These are phyloP conservation scores for Pocillopora grandis DNA, from an alignment of 92 coral and sea anemone genomes.

Conservation along the genomic window DNA sequence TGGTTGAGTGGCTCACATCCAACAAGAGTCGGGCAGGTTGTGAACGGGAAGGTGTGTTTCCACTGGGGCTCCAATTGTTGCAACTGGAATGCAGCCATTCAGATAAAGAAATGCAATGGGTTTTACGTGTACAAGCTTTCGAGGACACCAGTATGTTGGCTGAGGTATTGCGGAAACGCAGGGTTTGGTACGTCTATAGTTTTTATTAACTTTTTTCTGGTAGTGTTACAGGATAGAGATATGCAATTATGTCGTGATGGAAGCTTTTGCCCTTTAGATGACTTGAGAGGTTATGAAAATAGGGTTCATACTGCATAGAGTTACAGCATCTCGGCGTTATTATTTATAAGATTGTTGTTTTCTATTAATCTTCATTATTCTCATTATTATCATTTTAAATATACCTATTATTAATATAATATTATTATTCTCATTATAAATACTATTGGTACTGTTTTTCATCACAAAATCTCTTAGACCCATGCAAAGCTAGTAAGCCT, in stretches of 20 bases:
- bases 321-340: no score
- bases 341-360: no score
- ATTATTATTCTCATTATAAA: no score
- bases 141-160: constrained; percentile 30
- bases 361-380: no score
- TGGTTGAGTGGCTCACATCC: constrained; percentile 64
- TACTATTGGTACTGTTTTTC: not conserved
- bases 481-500: constrained; percentile 38
- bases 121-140: constrained; percentile 58
- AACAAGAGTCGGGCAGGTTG: constrained; percentile 41
- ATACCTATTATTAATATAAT: no score
- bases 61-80: constrained; percentile 53
- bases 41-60: constrained; percentile 54
- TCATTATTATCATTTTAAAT: no score
- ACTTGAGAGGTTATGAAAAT: no score
- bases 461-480: not conserved
- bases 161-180: constrained; percentile 30
- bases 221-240: no score
- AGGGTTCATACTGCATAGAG: no score
- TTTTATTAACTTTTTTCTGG: not conserved
- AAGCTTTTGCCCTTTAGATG: no score
- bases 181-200: constrained; percentile 1
- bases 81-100: constrained; percentile 46
- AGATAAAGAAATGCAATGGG: constrained; percentile 48
- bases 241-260: no score